A percentile compares a stretch with the other conserved stretches of the same genome.
phyloP scores from a whole-genome alignment of 2,888 invertebrate genomes.

The Ormyrus rosae region DNA sequence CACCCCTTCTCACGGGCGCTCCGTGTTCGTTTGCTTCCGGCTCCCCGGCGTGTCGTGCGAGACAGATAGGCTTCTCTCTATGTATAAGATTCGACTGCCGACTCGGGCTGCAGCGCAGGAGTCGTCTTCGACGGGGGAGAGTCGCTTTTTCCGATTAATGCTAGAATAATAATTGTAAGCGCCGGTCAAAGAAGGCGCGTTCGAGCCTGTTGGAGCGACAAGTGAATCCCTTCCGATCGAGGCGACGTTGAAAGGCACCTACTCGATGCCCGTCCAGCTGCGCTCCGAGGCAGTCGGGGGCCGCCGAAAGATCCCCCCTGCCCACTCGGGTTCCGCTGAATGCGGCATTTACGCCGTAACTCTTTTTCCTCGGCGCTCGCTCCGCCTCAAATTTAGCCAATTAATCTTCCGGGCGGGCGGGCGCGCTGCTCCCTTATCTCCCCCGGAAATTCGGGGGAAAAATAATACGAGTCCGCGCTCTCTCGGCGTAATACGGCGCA shows the following conservation, averaged over 20 bases:
- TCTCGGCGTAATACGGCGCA: neutral
- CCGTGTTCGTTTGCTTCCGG: neutral
- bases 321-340: neutral
- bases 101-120: neutral
- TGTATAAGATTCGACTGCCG: slow-evolving; percentile 35
- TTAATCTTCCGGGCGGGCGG: slow-evolving; percentile 28
- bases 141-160: too few species aligned
- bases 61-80: slow-evolving; percentile 45
- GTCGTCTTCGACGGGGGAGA: neutral
- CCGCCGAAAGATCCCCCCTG: too few species aligned
- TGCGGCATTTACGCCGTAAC: slow-evolving; percentile 32
- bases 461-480: too few species aligned
- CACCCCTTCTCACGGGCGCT: neutral
- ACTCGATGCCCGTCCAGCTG: too few species aligned
- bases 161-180: too few species aligned
- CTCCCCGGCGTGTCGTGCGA: slow-evolving; percentile 49
- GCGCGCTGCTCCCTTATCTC: neutral
- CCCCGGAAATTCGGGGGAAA: neutral
- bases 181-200: neutral
- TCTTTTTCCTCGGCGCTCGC: slow-evolving; percentile 15
- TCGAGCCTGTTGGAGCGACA: neutral
- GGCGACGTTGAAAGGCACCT: too few species aligned
- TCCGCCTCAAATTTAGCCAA: slow-evolving; percentile 26
- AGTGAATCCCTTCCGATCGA: neutral
- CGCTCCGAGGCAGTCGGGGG: too few species aligned